Evolutionary conservation across 2,888 invertebrate species (phyloP).

Genomic region (Spatulosminthurus flaviceps): DNA sequence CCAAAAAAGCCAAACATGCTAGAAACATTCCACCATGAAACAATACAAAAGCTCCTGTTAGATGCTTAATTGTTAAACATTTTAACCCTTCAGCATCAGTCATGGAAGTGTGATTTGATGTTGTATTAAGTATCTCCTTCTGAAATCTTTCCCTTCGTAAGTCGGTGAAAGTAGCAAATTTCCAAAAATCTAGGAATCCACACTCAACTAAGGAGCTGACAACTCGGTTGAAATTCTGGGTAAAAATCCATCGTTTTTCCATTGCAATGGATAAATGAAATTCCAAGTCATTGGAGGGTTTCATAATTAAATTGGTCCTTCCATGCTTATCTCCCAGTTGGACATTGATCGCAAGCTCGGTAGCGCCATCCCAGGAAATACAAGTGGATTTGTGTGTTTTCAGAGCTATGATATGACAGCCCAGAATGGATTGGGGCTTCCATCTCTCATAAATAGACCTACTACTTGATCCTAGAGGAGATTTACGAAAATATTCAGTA

Average conservation of each 20-base stretch:
- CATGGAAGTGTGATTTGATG: too few species aligned
- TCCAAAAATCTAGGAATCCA: neutral
- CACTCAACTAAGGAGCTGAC: neutral
- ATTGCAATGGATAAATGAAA: neutral
- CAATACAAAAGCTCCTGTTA: too few species aligned
- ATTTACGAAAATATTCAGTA: neutral
- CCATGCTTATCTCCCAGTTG: neutral
- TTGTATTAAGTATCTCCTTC: neutral
- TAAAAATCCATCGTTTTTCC: conserved; percentile 15
- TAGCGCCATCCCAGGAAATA: neutral
- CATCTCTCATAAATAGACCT: too few species aligned
- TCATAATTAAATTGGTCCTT: neutral
- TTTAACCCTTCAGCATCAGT: too few species aligned
- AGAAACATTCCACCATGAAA: too few species aligned
- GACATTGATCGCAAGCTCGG: neutral
- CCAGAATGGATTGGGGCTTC: too few species aligned
- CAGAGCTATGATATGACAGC: neutral
- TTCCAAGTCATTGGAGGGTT: neutral
- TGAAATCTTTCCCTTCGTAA: neutral
- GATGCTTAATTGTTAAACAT: too few species aligned
- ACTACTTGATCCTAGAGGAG: too few species aligned
- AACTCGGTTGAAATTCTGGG: neutral
- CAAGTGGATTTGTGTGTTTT: neutral
- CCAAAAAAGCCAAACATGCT: too few species aligned
- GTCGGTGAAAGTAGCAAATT: too few species aligned